phyloP scores from a whole-genome alignment of 2,888 invertebrate genomes.

The Helicoverpa assulta region DNA sequence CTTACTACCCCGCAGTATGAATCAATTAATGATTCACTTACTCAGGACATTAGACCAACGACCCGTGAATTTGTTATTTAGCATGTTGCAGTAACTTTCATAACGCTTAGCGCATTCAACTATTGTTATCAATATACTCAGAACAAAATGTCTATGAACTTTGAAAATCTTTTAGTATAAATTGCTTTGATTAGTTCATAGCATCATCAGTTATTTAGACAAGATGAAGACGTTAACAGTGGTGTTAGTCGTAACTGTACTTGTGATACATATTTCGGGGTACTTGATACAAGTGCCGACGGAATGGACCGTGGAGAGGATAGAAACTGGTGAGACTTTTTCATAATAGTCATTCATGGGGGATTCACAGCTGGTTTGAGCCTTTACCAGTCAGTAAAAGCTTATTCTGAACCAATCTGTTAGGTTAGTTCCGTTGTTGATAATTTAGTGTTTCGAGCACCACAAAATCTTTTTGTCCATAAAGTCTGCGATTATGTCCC shows the following conservation, averaged over 20 bases:
- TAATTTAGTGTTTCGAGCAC: no score
- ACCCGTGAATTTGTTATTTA: conserved; percentile 50
- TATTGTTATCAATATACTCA: conserved; percentile 68
- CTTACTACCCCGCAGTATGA: conserved; percentile 15
- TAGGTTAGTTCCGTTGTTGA: no score
- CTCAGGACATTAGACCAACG: conserved; percentile 44
- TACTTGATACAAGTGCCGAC: conserved; percentile 82
- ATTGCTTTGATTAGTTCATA: conserved; percentile 51
- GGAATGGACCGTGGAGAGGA: conserved; percentile 49
- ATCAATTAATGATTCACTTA: conserved; percentile 22
- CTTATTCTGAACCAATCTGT: no score
- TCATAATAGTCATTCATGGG: not conserved
- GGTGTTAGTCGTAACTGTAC: conserved; percentile 58
- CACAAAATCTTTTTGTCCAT: no score
- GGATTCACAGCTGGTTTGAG: not conserved
- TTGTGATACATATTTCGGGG: conserved; percentile 67
- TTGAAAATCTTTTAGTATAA: conserved; percentile 67
- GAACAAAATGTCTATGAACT: conserved; percentile 72
- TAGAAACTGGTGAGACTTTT: conserved; percentile 50
- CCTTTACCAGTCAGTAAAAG: not conserved
- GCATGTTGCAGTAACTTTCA: conserved; percentile 72
- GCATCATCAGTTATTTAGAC: conserved; percentile 61
- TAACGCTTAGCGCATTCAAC: conserved; percentile 69
- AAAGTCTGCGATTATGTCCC: no score
- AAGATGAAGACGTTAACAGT: conserved; percentile 80